Conservation (phyloP, 1,140 invertebrate genomes). For the Lanistes nyassanus region DNA sequence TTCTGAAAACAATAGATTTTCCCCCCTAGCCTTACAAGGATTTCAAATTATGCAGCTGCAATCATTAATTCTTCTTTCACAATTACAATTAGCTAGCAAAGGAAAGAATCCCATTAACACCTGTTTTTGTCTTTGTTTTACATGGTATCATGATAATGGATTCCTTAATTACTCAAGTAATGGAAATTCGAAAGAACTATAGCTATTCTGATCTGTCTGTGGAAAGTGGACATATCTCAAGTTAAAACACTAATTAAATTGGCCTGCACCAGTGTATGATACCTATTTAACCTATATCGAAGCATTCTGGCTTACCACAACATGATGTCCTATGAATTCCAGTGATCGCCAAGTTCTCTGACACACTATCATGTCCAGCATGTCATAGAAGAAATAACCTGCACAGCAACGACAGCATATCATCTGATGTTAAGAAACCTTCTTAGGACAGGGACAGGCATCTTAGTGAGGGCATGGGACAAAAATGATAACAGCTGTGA, state of each 20-base stretch:
- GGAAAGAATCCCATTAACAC: no score
- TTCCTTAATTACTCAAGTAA: no score
- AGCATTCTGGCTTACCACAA: constrained; percentile 38
- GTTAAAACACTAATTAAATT: not conserved
- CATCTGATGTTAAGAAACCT: not conserved
- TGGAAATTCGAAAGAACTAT: no score
- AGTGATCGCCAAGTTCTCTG: constrained; percentile 39
- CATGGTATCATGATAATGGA: no score
- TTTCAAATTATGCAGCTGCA: no score
- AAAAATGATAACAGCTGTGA: no score
- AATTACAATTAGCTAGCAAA: no score
- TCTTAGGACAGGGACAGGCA: not conserved
- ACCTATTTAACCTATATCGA: not conserved
- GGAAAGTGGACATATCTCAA: not conserved
- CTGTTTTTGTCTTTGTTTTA: no score
- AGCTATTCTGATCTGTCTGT: not conserved
- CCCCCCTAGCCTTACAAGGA: no score
- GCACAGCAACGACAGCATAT: constrained; percentile 25
- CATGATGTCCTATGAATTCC: constrained; percentile 48
- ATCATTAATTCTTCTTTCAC: no score
- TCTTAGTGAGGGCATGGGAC: not conserved
- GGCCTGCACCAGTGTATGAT: not conserved
- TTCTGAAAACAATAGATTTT: no score
- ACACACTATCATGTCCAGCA: constrained; percentile 41
- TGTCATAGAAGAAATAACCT: constrained; percentile 56